Base-by-base conservation (phyloP, 2,113 vertebrate genomes). In the Ageneiosus marmoratus region DNA sequence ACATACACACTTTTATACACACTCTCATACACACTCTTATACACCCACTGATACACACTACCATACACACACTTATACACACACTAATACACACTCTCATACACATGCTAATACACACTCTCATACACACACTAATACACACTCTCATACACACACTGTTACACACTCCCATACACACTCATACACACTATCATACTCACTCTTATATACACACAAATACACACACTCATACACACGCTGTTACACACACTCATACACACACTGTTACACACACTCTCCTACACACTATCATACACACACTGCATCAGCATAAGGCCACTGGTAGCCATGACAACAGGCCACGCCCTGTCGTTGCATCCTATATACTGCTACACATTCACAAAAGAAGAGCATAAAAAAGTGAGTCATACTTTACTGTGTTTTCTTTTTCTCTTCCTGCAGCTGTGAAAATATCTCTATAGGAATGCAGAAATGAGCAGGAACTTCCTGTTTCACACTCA, bases 391-490 rank as follows among this genome's bases (percentile, higher is more conserved):
- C 5, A 50, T 27, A 50, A 73, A 75, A 48, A 51, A 32, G 11
- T 32, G 51, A 24, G 50, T 37, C 51, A 24, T 2, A 22, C 4
- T 77, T 55, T 56, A 77, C 20, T 56, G 50, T 77, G 27, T 76
- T 34, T 77, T 34, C 20, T 56, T 56, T 77, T 56, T 77, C 51
- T 55, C 48, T 77, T 56, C 74, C 51, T 56, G 74, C 74, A 77
- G 74, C 74, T 77, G 74, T 77, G 51, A 77, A 77, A 77, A 34
- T 56, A 77, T 77, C 32, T 0, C 51, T 56, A 77, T 77, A 77
- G 51, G 74, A 77, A 77, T 77, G 74, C 74, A 77, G 74, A 77
- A 77, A 29, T 77, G 50, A 77, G 51, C 4, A 37, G 51, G 74
- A 56, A 77, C 74, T 77, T 77, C 74, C 51, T 77, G 74, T 56